A percentile compares a stretch with the other conserved stretches of the same genome.
These are phyloP conservation scores for Mionectes macconnelli DNA, from an alignment of 2,113 vertebrate genomes.

Conservation along the genomic window DNA sequence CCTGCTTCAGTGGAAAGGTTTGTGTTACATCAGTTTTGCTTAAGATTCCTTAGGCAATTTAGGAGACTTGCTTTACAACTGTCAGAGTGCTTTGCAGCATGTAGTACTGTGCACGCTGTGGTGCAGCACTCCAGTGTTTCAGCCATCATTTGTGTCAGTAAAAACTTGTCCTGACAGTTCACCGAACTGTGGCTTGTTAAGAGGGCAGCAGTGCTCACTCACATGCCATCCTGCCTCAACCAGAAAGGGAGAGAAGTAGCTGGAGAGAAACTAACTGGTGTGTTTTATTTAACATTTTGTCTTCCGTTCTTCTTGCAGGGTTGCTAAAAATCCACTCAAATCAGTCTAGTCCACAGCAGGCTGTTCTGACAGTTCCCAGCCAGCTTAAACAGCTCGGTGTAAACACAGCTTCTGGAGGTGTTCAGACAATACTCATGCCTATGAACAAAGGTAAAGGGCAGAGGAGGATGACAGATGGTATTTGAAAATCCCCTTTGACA, in stretches of 20 bases:
- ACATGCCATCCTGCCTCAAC: background rate
- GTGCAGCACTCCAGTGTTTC: background rate
- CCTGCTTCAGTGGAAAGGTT: background rate
- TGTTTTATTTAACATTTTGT: conserved; percentile 60
- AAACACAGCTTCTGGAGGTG: conserved; percentile 77
- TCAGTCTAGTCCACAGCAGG: conserved; percentile 87
- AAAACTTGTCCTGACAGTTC: background rate
- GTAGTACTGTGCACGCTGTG: background rate
- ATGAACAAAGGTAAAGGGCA: conserved; percentile 86
- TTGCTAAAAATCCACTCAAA: conserved; percentile 93
- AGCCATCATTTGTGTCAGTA: background rate
- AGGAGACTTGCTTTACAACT: background rate
- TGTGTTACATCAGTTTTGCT: background rate
- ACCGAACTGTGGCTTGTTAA: background rate
- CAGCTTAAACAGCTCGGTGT: conserved; percentile 92
- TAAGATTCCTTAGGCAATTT: background rate
- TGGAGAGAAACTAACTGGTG: conserved; percentile 27
- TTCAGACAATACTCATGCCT: conserved; percentile 94
- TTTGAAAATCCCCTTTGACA: conserved; percentile 49
- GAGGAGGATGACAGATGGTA: conserved; percentile 42
- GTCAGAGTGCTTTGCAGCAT: background rate
- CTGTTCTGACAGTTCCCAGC: conserved; percentile 91
- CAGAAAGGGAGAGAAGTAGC: conserved; percentile 40
- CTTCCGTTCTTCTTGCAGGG: conserved; percentile 74
- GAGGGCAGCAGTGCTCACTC: background rate